Evolutionary conservation across 2,797 vertebrate species (phyloP), one percentile per base, ranked within the genome.

Genomic region (Rhodeus uyekii): DNA sequence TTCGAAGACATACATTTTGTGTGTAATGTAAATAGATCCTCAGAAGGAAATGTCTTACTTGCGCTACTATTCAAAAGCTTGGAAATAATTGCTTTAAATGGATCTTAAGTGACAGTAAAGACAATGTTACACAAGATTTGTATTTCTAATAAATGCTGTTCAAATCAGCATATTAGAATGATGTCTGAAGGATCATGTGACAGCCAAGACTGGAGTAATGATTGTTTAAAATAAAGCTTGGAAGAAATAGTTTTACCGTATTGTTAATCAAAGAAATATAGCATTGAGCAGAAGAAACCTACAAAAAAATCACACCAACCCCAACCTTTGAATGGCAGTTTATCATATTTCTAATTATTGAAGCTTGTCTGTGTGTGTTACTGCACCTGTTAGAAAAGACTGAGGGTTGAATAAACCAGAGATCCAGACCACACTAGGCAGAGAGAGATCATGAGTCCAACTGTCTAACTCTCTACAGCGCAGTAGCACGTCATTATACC

Each of bases 331-430:
- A 71, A 13, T 0, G 9, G 27, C 32, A 6, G 18, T 71, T 19
- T 19, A 71, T 19, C 3, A 32, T 22, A 32, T 9, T 22, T 29
- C 24, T 27, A 19, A 12, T 71, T 12, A 46, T 8, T 2, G 50
- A 5, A 34, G 7, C 50, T 22, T 42, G 14, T 75, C 73, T 61
- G 22, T 63, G 67, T 63, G 67, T 64, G 27, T 65, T 53, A 53
- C 42, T 76, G 61, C 44, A 99, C 98, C 97, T 89, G 98, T 98
- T 92, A 99, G 96, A 92, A 98, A 99, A 89, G 97, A 97, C 93
- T 98, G 97, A 79, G 96, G 97, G 94, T 97, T 98, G 93, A 97
- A 98, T 91, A 97, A 95, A 86, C 96, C 96, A 88, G 96, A 95
- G 89, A 97, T 92, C 96, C 97, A 99, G 91, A 98, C 94, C 73